Evolutionary conservation across 2,797 vertebrate species (phyloP).

Genomic region (Euthynnus affinis): DNA sequence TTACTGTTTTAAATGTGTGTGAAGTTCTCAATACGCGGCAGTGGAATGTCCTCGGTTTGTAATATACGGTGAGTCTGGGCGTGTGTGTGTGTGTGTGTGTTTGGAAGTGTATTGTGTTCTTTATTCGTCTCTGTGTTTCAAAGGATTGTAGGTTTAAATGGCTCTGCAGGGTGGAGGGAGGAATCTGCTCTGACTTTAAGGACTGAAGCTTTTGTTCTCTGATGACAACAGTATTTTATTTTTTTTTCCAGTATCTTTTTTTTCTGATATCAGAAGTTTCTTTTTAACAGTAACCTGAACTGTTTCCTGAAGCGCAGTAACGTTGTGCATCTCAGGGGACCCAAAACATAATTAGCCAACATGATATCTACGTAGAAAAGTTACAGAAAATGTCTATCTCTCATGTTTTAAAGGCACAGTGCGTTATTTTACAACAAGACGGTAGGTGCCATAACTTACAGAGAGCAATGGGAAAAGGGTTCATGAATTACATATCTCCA

Average conservation of each 20-base stretch:
- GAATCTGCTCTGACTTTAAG: not conserved
- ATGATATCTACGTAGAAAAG: not conserved
- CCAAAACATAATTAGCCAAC: not conserved
- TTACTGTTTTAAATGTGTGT: conserved; percentile 19
- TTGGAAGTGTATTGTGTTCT: conserved; percentile 19
- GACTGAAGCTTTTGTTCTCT: not conserved
- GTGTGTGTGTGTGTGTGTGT: conserved; percentile 38
- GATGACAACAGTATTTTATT: not conserved
- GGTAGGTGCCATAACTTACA: too few species aligned
- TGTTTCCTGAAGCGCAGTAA: not conserved
- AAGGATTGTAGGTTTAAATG: conserved; percentile 13
- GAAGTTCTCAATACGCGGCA: conserved; percentile 8
- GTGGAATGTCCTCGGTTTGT: conserved; percentile 44
- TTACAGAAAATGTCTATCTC: not conserved
- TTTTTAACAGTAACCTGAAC: not conserved
- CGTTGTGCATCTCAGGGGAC: not conserved
- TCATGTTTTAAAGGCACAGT: too few species aligned
- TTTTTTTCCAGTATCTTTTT: not conserved
- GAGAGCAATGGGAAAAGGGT: too few species aligned
- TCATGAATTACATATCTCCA: too few species aligned
- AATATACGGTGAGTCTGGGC: conserved; percentile 33
- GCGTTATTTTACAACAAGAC: too few species aligned
- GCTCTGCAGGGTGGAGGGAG: conserved; percentile 30
- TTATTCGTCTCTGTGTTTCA: not conserved
- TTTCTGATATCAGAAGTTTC: too few species aligned